A percentile compares a stretch with the other conserved stretches of the same genome.
Evolutionary conservation across 2,888 invertebrate genomes (phyloP).

Genomic region (Cloeon dipterum): DNA sequence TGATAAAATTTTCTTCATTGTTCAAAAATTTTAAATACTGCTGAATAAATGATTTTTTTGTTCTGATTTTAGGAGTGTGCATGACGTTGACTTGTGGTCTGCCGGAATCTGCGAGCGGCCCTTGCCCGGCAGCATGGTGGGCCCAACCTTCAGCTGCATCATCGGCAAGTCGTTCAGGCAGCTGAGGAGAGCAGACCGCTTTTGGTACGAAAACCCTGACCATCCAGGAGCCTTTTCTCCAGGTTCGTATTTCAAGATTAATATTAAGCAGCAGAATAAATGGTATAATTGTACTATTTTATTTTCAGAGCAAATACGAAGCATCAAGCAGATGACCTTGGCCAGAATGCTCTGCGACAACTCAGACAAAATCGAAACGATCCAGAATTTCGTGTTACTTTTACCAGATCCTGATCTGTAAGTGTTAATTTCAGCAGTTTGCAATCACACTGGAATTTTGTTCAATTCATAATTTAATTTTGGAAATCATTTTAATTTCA

Average conservation of each 20-base stretch:
- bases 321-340: constrained; percentile 18
- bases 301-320: constrained; percentile 18
- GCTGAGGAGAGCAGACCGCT: constrained; percentile 38
- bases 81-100: constrained; percentile 20
- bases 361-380: constrained; percentile 18
- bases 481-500: constrained; percentile 9
- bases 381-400: constrained; percentile 21
- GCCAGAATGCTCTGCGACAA: constrained; percentile 21
- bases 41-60: too few species aligned
- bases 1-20: too few species aligned
- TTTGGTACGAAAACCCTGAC: constrained; percentile 36
- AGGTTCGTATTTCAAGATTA: constrained; percentile 12
- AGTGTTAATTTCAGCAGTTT: constrained; percentile 9
- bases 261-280: background rate
- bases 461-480: background rate
- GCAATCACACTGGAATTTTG: background rate
- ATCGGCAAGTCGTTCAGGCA: constrained; percentile 18
- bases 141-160: constrained; percentile 24
- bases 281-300: background rate
- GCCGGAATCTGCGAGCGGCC: constrained; percentile 23
- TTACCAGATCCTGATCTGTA: constrained; percentile 20
- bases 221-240: constrained; percentile 20
- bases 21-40: too few species aligned
- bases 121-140: constrained; percentile 20
- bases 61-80: constrained; percentile 15